Evolutionary conservation across 1,140 invertebrate genomes (phyloP), one percentile per base, ranked within the genome.

Genomic region (Halictus rubicundus): DNA sequence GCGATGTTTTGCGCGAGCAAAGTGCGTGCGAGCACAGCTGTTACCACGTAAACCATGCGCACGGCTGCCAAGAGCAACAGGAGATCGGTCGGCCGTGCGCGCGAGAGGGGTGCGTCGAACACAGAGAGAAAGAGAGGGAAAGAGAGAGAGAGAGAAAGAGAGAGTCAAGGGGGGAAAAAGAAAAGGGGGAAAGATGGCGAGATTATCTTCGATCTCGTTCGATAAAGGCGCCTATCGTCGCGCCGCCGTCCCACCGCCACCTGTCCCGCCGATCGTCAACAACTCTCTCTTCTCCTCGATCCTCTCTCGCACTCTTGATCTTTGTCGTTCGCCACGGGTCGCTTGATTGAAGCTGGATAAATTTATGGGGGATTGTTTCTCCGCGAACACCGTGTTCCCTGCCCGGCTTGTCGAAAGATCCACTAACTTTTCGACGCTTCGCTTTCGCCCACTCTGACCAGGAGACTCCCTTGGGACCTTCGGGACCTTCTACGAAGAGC

Each of bases 1-100:
- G 89, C 86, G 80, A 88, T 89, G 87, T 88, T 89, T 90, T 89
- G 86, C 88, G 83, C 87, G 86, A 81, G 88, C 81, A 86, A 88
- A 88, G 87, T 88, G 84, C 81, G 81, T 80, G 87, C 83, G 81
- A 77, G 84, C 86, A 88, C 89, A 90, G 89, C 89, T 90, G 89
- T 89, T 89, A 79, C 81, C 82, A 70, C 88, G 87, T 88, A 88
- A 88, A 89, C 88, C 79, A 81, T 80, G 82, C 82, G 83, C 65
- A 61, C 57, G 72, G 65, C 79, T 87, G 86, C 86, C 85, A 87
- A 88, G 69, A 83, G 80, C 85, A 87, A 87, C 85, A 87, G 69
- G 78, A 81, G 77, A 71, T 73, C 42, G 85, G 78, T 66, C 49
- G 60, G 27, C 81, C 59, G 80, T 77, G 70, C 23, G 46, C 52